These are phyloP conservation scores for Ibycter americanus DNA, from an alignment of 2,797 vertebrate genomes.

Conservation along the genomic window DNA sequence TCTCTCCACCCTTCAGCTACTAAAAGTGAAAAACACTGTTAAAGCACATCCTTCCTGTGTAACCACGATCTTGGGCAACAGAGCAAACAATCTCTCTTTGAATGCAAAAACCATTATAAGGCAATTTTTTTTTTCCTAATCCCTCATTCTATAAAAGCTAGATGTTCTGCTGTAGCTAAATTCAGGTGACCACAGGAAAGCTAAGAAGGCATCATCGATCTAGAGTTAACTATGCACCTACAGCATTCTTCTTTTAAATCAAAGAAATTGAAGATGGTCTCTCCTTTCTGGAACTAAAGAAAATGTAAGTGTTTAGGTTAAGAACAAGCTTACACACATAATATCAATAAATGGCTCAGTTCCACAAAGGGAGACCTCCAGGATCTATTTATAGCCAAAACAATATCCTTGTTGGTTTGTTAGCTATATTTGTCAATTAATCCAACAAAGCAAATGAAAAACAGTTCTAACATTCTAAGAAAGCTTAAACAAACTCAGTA, in stretches of 20 bases:
- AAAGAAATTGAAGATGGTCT: neutral
- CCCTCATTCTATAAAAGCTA: neutral
- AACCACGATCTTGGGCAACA: neutral
- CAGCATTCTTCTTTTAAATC: neutral
- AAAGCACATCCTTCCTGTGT: slow-evolving; percentile 38
- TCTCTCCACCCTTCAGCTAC: neutral
- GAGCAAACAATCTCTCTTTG: neutral
- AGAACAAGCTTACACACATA: neutral
- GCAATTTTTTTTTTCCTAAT: neutral
- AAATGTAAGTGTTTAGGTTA: neutral
- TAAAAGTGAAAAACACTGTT: neutral
- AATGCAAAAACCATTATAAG: neutral
- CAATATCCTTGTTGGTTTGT: neutral
- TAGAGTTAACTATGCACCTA: neutral
- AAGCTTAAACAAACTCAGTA: neutral
- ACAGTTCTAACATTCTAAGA: neutral
- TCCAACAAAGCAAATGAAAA: neutral
- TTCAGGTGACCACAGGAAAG: neutral
- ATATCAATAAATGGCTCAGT: neutral
- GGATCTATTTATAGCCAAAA: neutral
- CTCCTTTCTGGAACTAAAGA: neutral
- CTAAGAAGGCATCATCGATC: neutral
- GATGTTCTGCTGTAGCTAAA: neutral
- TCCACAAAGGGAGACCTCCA: neutral
- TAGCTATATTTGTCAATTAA: neutral